phyloP scores from a whole-genome alignment of 2,113 vertebrate genomes.

The Ctenomys sociabilis region DNA sequence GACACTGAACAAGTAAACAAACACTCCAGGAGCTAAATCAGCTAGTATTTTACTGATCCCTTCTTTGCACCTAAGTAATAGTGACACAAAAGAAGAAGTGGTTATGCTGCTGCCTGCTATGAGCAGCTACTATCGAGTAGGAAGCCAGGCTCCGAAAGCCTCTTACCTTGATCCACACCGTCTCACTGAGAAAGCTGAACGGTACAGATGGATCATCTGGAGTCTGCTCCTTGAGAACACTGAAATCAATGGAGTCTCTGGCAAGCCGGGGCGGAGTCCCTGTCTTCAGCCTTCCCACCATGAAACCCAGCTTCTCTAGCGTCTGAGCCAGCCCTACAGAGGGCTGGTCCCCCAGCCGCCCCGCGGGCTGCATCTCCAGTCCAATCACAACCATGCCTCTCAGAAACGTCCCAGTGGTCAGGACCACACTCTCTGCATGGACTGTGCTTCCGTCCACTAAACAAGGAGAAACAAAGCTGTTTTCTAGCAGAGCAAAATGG shows the following conservation, averaged over 20 bases:
- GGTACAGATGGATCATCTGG: constrained; percentile 91
- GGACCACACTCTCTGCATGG: constrained; percentile 88
- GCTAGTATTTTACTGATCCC: not conserved
- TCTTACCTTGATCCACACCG: constrained; percentile 88
- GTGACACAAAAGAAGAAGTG: not conserved
- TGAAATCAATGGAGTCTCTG: constrained; percentile 91
- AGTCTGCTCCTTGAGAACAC: constrained; percentile 80
- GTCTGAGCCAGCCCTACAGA: constrained; percentile 91
- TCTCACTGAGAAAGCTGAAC: constrained; percentile 94
- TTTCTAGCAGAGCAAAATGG: not conserved
- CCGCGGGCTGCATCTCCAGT: constrained; percentile 89
- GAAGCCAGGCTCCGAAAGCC: not conserved
- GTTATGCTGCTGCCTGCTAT: not conserved
- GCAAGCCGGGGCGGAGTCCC: constrained; percentile 94
- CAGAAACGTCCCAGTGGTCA: constrained; percentile 97
- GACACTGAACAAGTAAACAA: not conserved
- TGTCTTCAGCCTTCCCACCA: constrained; percentile 92
- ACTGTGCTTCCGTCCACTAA: constrained; percentile 87
- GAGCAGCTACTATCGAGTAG: not conserved
- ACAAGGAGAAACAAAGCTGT: not conserved
- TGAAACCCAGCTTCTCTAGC: constrained; percentile 91
- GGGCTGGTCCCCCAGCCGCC: constrained; percentile 94
- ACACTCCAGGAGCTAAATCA: not conserved
- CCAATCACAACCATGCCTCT: constrained; percentile 92
- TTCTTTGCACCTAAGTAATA: constrained; percentile 6